Base-by-base conservation (phyloP, 2,888 invertebrate genomes). In the Coleophora flavipennella region DNA sequence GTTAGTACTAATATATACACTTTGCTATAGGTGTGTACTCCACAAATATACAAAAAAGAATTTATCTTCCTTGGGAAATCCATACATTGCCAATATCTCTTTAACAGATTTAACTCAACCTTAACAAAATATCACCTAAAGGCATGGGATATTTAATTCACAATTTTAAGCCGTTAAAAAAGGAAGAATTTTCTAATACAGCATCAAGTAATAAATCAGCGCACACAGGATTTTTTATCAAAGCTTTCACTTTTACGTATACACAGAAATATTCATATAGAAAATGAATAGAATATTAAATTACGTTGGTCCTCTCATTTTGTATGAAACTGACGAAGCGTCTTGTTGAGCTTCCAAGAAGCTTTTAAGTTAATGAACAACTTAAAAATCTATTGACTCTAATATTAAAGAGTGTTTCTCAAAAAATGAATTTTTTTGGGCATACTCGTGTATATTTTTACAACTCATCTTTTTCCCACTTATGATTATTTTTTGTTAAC, bases 361-460 rank as follows among this genome's bases (percentile, higher is more conserved):
- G 77, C 83, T 83, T 80, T 83, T 78, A 84, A 79, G 70, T 74
- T 81, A 81, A 84, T 81, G 83, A 84, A 80, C 66, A 68, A 74
- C 67, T 79, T 74, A 73, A 72, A 78, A 72, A 69, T 72, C 64
- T 77, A 80, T 83, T 74, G 77, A 77, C 76, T 75, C 59, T 62
- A 20, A 20, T 20, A 60, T 58, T 59, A 53, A 45, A 40, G 53
- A 51, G 51, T 62, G 55, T 66, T n/a, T 66, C 58, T 50, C 49
- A 51, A 53, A 42, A 54, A 61, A 62, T 66, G 59, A 56, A 62
- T 58, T 42, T 49, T 53, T 20, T 20, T 4, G 6, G 3, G 20
- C 3, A 6, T 20, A n/a, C n/a, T 20, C 3, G 20, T 20, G 20
- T 20, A 20, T 4, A 20, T 4, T 20, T 20, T 20, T 20, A 4